A percentile compares a stretch with the other conserved stretches of the same genome.
Conservation (phyloP, 2,888 invertebrate genomes). For the Aradus depressus region DNA sequence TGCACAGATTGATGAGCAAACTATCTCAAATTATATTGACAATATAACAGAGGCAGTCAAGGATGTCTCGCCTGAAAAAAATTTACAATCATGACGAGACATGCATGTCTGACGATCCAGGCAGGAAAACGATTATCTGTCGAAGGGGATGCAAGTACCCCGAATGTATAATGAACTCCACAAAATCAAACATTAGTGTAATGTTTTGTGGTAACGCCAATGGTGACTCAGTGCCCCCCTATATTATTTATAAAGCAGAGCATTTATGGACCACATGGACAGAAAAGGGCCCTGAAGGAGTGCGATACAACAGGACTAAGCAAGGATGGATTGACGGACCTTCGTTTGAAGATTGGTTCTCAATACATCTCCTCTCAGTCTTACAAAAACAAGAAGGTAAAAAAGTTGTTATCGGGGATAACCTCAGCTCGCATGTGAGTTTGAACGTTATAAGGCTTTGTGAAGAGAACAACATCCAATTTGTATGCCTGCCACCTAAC, state of each 20-base stretch:
- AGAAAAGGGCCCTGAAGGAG: conserved; percentile 34
- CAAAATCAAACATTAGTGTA: conserved; percentile 34
- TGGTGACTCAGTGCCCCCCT: conserved; percentile 36
- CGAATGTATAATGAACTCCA: conserved; percentile 28
- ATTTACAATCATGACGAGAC: conserved; percentile 16
- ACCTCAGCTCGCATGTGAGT: conserved; percentile 31
- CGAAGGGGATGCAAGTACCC: conserved; percentile 4
- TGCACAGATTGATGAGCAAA: conserved; percentile 7
- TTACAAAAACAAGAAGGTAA: conserved; percentile 22
- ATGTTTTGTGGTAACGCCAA: conserved; percentile 37
- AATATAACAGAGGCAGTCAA: conserved; percentile 6
- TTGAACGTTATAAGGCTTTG: conserved; percentile 30
- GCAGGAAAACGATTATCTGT: conserved; percentile 16
- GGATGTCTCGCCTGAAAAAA: conserved; percentile 10
- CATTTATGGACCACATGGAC: conserved; percentile 36
- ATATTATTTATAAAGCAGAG: conserved; percentile 37
- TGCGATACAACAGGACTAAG: conserved; percentile 35
- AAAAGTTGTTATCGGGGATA: conserved; percentile 34
- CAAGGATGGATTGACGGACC: conserved; percentile 36
- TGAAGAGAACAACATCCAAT: conserved; percentile 30
- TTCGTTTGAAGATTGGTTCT: conserved; percentile 34
- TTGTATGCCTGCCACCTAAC: too few species aligned
- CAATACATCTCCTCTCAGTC: conserved; percentile 28
- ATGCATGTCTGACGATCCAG: conserved; percentile 17
- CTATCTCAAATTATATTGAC: conserved; percentile 5